phyloP scores from a whole-genome alignment of 2,888 invertebrate species.

The Oxystoma pomonae region DNA sequence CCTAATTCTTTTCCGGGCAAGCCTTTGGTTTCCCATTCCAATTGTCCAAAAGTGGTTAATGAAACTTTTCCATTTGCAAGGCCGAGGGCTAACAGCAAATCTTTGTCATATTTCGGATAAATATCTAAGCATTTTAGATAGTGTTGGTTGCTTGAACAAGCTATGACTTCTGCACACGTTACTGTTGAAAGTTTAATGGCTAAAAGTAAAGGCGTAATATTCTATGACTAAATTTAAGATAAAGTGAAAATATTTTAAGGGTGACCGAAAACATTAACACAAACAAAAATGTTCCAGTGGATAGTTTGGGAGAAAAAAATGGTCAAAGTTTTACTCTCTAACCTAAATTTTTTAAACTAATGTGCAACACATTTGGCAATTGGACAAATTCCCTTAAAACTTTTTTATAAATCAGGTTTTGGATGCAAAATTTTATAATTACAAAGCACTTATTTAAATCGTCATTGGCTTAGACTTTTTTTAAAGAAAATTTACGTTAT shows the following conservation, averaged over 20 bases:
- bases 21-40: slow-evolving; percentile 60
- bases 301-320: too few relatives aligned
- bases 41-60: slow-evolving; percentile 66
- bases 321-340: too few relatives aligned
- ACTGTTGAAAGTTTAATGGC: slow-evolving; percentile 67
- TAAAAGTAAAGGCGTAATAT: slow-evolving; percentile 42
- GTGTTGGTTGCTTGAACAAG: slow-evolving; percentile 69
- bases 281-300: too few relatives aligned
- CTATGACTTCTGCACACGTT: slow-evolving; percentile 64
- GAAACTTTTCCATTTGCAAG: slow-evolving; percentile 85
- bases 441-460: background rate
- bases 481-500: too few relatives aligned
- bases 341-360: too few relatives aligned
- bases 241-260: too few relatives aligned
- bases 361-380: too few relatives aligned
- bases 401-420: too few relatives aligned
- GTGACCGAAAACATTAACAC: too few relatives aligned
- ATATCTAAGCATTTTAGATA: slow-evolving; percentile 85
- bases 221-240: background rate
- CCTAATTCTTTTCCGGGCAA: slow-evolving; percentile 75
- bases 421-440: too few relatives aligned
- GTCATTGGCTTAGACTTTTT: too few relatives aligned
- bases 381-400: too few relatives aligned
- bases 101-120: slow-evolving; percentile 71
- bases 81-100: slow-evolving; percentile 82